Conservation (phyloP, 2,888 invertebrate genomes). For the Byasa hedistus region DNA sequence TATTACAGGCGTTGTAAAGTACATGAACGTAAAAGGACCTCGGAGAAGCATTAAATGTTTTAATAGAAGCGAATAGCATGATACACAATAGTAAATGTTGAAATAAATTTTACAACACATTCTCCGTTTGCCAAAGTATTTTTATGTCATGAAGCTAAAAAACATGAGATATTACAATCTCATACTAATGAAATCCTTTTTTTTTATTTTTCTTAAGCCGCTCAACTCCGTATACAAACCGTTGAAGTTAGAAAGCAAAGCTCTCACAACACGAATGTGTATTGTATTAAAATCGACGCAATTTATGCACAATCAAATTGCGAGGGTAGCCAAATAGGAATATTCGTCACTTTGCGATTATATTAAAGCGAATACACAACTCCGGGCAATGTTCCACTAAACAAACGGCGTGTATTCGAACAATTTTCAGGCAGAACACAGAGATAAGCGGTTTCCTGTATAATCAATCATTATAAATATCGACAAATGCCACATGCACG, state of each 20-base stretch:
- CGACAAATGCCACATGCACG: constrained; percentile 19
- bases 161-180: too few relatives aligned
- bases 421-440: constrained; percentile 25
- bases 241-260: neutral
- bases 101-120: too few relatives aligned
- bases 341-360: neutral
- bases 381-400: constrained; percentile 11
- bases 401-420: constrained; percentile 19
- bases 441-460: constrained; percentile 24
- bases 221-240: neutral
- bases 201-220: neutral
- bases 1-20: neutral
- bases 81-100: too few relatives aligned
- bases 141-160: too few relatives aligned
- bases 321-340: neutral
- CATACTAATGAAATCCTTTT: too few relatives aligned
- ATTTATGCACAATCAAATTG: neutral
- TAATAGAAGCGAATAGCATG: too few relatives aligned
- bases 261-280: neutral
- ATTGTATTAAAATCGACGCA: neutral
- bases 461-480: constrained; percentile 29
- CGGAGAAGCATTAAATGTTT: too few relatives aligned
- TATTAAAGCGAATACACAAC: neutral
- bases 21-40: too few relatives aligned
- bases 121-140: too few relatives aligned